Conservation (phyloP, 2,797 vertebrate species). For the Buphagus erythrorhynchus region DNA sequence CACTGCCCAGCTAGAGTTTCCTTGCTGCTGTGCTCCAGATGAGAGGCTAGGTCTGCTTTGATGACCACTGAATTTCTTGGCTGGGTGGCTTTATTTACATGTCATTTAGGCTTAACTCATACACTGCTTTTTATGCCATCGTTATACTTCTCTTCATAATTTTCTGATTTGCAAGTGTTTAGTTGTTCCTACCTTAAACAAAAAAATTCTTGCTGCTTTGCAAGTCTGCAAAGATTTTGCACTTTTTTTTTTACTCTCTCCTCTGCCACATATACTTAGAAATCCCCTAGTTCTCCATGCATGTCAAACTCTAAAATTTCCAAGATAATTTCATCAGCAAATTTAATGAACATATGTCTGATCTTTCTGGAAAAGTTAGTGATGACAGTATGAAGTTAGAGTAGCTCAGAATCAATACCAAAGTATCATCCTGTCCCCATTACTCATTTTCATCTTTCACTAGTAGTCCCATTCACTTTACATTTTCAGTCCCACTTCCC, state of each 20-base stretch:
- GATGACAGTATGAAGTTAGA: not conserved
- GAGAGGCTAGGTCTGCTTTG: not conserved
- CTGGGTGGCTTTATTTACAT: not conserved
- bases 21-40: not conserved
- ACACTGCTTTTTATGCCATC: not conserved
- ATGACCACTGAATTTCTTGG: not conserved
- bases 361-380: not conserved
- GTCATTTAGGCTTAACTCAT: not conserved
- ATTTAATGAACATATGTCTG: not conserved
- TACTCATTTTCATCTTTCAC: not conserved
- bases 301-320: not conserved
- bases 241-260: not conserved
- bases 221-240: not conserved
- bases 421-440: not conserved
- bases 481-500: not conserved
- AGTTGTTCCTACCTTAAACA: not conserved
- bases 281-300: not conserved
- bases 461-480: not conserved
- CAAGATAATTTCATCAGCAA: not conserved
- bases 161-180: not conserved
- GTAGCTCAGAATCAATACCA: not conserved
- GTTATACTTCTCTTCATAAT: not conserved
- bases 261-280: not conserved
- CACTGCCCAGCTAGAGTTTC: not conserved
- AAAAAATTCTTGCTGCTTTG: not conserved